Base-by-base conservation (phyloP, 2,888 invertebrate species). In the Dicycla oo region DNA sequence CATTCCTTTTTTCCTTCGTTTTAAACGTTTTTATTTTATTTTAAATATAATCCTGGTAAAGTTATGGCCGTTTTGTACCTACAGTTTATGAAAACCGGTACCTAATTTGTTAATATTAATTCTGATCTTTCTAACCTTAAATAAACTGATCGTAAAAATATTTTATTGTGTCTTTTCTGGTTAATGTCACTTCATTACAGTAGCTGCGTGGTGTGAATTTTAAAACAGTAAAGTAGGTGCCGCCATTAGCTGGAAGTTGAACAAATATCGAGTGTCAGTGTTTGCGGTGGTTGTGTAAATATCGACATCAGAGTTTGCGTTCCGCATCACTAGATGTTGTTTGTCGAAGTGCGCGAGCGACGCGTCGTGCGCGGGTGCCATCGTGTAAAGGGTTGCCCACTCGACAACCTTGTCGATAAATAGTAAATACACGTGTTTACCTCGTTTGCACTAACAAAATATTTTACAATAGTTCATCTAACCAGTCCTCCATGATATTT, bases 251-350 rank as follows among this genome's bases (percentile, higher is more conserved):
- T 93, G 87, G 91, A 91, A 92, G 93, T 90, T 91, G 90, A 90
- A 92, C 94, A 96, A 96, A 95, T 93, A 95, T 93, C 93, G 90
- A 93, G 91, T 92, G 93, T 89, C 92, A 89, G 89, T 95, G 93
- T 95, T 95, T 95, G 92, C 94, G 86, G 93, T 94, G 90, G 83
- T 90, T 88, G 90, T 84, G 93, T 93, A 94, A 95, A 95, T 92
- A 95, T 94, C 94, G 95, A 94, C 94, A 94, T 90, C 90, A 86
- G 86, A 92, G 95, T 95, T 95, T 95, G 95, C 93, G 95, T 96
- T 95, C 94, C 94, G 96, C 96, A 96, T 96, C 96, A 96, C 96
- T 96, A 96, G 92, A 91, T 81, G 86, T 87, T 95, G 93, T 96
- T 95, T 96, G 93, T 87, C 87, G 89, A 91, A 88, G 89, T 87